Evolutionary conservation across 1,140 invertebrate species (phyloP).

Genomic region (Drosophila prosaltans): DNA sequence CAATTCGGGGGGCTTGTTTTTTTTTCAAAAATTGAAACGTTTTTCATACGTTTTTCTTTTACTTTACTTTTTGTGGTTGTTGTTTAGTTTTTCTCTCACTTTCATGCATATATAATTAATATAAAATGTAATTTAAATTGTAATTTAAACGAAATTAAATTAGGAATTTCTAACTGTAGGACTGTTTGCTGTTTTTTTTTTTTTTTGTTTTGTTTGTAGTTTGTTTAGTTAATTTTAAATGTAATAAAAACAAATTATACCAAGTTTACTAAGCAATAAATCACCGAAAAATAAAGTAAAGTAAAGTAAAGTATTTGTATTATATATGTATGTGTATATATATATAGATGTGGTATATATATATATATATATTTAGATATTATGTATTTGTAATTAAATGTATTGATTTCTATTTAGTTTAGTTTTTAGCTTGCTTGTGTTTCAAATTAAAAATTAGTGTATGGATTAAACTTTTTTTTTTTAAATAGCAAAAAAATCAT

Average conservation of each 20-base stretch:
- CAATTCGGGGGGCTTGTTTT: conserved; percentile 43
- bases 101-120: conserved; percentile 53
- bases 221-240: conserved; percentile 11
- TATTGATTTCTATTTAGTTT: conserved; percentile 12
- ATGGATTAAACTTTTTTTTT: conserved; percentile 42
- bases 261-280: conserved; percentile 77
- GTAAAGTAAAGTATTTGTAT: conserved; percentile 71
- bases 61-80: conserved; percentile 71
- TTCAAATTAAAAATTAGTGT: conserved; percentile 77
- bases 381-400: conserved; percentile 63
- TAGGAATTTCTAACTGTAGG: conserved; percentile 77
- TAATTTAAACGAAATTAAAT: conserved; percentile 81
- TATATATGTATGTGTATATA: conserved; percentile 59
- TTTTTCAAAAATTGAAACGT: conserved; percentile 74
- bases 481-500: conserved; percentile 67
- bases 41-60: conserved; percentile 62
- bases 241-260: conserved; percentile 67
- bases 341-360: conserved; percentile 34
- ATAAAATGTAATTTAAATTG: conserved; percentile 77
- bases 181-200: conserved; percentile 56
- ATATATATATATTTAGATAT: conserved; percentile 34
- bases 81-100: conserved; percentile 47
- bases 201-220: conserved; percentile 50
- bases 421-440: conserved; percentile 8
- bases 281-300: conserved; percentile 74